phyloP scores from a whole-genome alignment of 2,888 invertebrate species.

The Osmoderma eremita region DNA sequence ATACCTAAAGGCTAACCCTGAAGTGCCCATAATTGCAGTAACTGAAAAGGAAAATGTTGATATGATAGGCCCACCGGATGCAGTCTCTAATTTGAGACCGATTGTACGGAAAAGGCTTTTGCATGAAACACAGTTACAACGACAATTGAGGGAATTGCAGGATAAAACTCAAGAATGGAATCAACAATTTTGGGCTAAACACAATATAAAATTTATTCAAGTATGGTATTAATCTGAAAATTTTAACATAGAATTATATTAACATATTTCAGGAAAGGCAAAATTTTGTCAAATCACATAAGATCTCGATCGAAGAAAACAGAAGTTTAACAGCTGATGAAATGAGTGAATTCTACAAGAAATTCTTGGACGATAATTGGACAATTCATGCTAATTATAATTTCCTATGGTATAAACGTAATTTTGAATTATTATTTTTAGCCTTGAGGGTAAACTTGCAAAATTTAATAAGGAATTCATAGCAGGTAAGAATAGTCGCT shows the following conservation, averaged over 20 bases:
- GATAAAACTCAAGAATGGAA: slow-evolving; percentile 84
- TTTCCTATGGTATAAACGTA: slow-evolving; percentile 84
- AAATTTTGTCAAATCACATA: slow-evolving; percentile 64
- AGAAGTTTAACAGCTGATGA: slow-evolving; percentile 78
- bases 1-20: slow-evolving; percentile 49
- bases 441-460: slow-evolving; percentile 71
- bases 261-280: slow-evolving; percentile 67
- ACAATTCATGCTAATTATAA: slow-evolving; percentile 80
- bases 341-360: slow-evolving; percentile 89
- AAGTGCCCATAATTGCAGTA: slow-evolving; percentile 57
- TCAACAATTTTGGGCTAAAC: slow-evolving; percentile 83
- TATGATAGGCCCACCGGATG: slow-evolving; percentile 83
- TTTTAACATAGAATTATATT: slow-evolving; percentile 31
- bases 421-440: slow-evolving; percentile 73
- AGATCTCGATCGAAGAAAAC: slow-evolving; percentile 58
- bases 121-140: slow-evolving; percentile 75
- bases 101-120: slow-evolving; percentile 72
- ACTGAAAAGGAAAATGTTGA: slow-evolving; percentile 64
- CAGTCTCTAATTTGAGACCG: slow-evolving; percentile 80
- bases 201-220: slow-evolving; percentile 80
- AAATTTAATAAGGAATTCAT: slow-evolving; percentile 41
- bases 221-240: slow-evolving; percentile 61
- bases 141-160: slow-evolving; percentile 71
- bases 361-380: slow-evolving; percentile 86
- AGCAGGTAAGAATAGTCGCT: slow-evolving; percentile 40